Evolutionary conservation across 2,113 vertebrate species (phyloP), one percentile per base, ranked within the genome.

Genomic region (Vidua chalybeata): DNA sequence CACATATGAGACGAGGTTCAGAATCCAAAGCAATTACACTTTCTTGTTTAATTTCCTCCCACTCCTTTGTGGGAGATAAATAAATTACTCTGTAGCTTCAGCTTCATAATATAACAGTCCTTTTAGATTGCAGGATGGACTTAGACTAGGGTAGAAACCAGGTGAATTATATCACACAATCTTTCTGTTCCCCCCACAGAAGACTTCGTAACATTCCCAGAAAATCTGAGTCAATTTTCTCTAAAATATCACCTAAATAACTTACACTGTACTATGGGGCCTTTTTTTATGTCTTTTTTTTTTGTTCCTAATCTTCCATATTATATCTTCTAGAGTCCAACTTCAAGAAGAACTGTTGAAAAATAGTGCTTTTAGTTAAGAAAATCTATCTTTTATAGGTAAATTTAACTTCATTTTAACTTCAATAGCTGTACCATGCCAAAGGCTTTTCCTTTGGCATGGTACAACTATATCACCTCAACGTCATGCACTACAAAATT

Each of bases 191-290:
- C 19, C 5, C 22, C 30, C 18, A 43, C 15, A 51, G 26, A 63
- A 63, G 19, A 55, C 6, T 45, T 68, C 3, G 13, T 28, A 46
- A 21, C 6, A 4, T 77, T 82, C 23, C 11, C 35, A 46, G 55
- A 81, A 90, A 48, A 64, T 30, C 0, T 48, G 11, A 52, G 3
- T 18, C 13, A 67, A 11, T 84, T 94, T 74, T 71, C 15, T 48
- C 17, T 17, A 51, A 48, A 90, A 35, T 55, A 46, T 31, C 15
- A 17, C 15, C 7, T 41, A 10, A 68, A 31, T 55, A 30, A 35
- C 4, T 48, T 76, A 41, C 31, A 9, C 5, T 81, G 3, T 18
- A 12, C 2, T 37, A 15, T 46, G 7, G 8, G 5, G 2, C 3
- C 3, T 61, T 19, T 69, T 24, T 43, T 9, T 12, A 1, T 21